phyloP scores from a whole-genome alignment of 2,888 invertebrate genomes.

The Pseudolycoriella hygida region DNA sequence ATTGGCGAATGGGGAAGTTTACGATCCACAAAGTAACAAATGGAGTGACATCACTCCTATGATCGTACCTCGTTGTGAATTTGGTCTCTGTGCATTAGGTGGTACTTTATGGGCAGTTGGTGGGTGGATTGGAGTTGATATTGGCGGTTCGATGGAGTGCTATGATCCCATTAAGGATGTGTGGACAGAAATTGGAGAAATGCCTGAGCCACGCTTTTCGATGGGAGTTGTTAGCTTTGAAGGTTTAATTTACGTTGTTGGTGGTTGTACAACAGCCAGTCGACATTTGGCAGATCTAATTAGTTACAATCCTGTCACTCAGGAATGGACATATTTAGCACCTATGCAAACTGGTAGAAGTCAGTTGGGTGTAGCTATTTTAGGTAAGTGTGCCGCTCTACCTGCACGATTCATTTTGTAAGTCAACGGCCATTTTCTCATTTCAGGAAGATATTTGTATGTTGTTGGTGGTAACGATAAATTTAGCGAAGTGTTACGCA shows the following conservation, averaged over 20 bases:
- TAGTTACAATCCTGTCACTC: conserved; percentile 60
- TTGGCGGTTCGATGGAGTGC: conserved; percentile 73
- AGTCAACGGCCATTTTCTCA: conserved; percentile 31
- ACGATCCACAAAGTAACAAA: conserved; percentile 49
- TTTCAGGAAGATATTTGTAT: conserved; percentile 39
- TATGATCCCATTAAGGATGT: conserved; percentile 63
- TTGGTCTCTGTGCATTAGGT: conserved; percentile 70
- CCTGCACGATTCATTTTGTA: too few species aligned
- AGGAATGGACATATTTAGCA: conserved; percentile 53
- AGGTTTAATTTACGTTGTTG: conserved; percentile 62
- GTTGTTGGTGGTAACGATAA: conserved; percentile 80
- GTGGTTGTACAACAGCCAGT: conserved; percentile 69
- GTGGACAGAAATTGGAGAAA: conserved; percentile 60
- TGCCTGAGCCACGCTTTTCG: conserved; percentile 74
- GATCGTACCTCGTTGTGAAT: conserved; percentile 75
- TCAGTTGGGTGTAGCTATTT: conserved; percentile 77
- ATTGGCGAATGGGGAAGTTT: conserved; percentile 71
- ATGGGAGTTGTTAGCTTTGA: conserved; percentile 69
- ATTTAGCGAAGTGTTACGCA: conserved; percentile 56
- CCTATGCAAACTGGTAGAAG: conserved; percentile 67
- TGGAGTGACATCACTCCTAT: conserved; percentile 49
- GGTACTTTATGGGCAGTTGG: conserved; percentile 76
- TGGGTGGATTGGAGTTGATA: conserved; percentile 85
- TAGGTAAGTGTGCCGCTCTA: conserved; percentile 33
- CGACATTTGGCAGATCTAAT: conserved; percentile 64